Conservation (phyloP, 92 coral and sea anemone genomes). For the Phenganax subtilis region DNA sequence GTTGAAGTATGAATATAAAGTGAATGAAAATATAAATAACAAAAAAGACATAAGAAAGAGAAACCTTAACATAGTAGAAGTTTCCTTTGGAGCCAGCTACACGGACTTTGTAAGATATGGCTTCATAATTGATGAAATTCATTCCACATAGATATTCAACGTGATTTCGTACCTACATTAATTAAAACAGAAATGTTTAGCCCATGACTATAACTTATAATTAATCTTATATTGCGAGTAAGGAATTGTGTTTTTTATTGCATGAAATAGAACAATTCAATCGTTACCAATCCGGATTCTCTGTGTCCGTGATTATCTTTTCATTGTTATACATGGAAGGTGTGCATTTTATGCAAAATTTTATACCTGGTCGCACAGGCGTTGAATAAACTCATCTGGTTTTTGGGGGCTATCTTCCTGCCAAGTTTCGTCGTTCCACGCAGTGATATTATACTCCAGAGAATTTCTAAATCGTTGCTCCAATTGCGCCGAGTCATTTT, state of each 20-base stretch:
- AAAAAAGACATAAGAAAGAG: background rate
- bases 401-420: conserved; percentile 25
- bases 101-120: conserved; percentile 27
- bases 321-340: too few species aligned
- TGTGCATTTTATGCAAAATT: background rate
- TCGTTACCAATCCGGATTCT: too few species aligned
- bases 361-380: conserved; percentile 32
- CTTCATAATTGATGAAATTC: conserved; percentile 28
- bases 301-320: too few species aligned
- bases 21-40: background rate
- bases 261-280: too few species aligned
- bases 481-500: background rate
- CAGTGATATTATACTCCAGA: conserved; percentile 25
- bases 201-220: background rate
- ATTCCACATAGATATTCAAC: conserved; percentile 34
- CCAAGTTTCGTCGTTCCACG: conserved; percentile 8
- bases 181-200: background rate
- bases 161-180: conserved; percentile 2
- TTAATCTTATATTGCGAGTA: background rate
- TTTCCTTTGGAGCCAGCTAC: conserved; percentile 27
- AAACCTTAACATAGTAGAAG: conserved; percentile 28
- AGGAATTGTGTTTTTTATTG: background rate
- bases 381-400: conserved; percentile 34
- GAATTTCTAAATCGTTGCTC: conserved; percentile 24
- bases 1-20: background rate